Evolutionary conservation across 30 jellyfish, hydroid and myxozoan genomes (phyloP), one percentile per base, ranked within the genome.

Genomic region (Hydractinia echinata): DNA sequence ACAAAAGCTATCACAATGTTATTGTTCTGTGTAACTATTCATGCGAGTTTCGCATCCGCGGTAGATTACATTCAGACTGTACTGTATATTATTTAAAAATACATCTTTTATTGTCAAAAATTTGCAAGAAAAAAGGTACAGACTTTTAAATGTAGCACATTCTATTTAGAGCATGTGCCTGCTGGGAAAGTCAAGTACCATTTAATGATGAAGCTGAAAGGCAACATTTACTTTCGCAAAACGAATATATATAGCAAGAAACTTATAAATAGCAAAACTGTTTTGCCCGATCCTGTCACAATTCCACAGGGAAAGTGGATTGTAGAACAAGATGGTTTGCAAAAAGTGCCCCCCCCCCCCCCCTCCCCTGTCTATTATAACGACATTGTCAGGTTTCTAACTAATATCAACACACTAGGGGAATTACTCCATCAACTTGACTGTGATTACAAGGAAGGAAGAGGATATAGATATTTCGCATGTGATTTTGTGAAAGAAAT

Each of bases 361-460:
- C 30, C 50, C 50, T 50, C 73, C 4, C 10, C 73, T 15, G 73
- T 62, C 10, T 62, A 62, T 10, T 62, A 5, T 10, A 62, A 5
- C 30, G 10, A 62, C 30, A 62, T 62, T 50, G 5, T 9, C 73
- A 62, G 10, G 5, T 10, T 62, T 5, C 73, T 10, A 15, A 15
- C 50, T 5, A 6, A 10, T 6, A 62, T 62, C 8, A 5, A 62
- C 30, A 10, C 73, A 62, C 10, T 50, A 62, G 30, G 30, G 7
- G 73, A 62, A 5, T 50, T 62, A 5, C 30, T 62, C 50, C 10
- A 5, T 10, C 5, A 50, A 5, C 80, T 70, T 44, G 80, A 70
- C 4, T 49, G 80, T 18, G 80, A 70, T 7, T 70, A 70, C 14
- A 70, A 70, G 67, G 58, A 18, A 70, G 80, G 80, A 4, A 70